A percentile compares a stretch with the other conserved stretches of the same genome.
Evolutionary conservation across 37 sponge, comb jelly and placozoan species (phyloP).

Genomic region (Eunapius fragilis): DNA sequence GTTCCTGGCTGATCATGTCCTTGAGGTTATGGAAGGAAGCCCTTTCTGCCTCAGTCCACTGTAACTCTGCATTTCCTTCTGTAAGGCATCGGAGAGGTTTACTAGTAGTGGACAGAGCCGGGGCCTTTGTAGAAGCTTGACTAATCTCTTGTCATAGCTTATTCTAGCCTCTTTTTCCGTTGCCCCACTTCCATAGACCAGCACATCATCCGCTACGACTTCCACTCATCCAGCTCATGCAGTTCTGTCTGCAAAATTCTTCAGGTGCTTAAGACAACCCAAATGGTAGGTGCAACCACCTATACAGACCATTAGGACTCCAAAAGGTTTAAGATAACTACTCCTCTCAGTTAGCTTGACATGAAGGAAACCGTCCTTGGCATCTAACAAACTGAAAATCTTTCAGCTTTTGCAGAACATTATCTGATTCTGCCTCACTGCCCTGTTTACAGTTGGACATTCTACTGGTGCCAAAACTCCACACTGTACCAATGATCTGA

Average conservation of each 20-base stretch:
- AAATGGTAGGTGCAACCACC: conserved; percentile 23
- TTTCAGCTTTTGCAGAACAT: conserved; percentile 12
- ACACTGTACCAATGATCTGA: too few relatives aligned
- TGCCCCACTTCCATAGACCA: conserved; percentile 26
- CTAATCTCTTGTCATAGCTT: conserved; percentile 1
- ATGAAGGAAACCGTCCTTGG: conserved; percentile 17
- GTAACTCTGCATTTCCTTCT: too few relatives aligned
- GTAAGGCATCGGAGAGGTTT: too few relatives aligned
- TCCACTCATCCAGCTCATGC: conserved; percentile 24
- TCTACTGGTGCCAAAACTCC: too few relatives aligned
- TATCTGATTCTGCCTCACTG: conserved; percentile 39
- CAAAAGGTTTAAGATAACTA: conserved; percentile 25
- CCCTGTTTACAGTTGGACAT: conserved; percentile 51
- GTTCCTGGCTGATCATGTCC: too few relatives aligned
- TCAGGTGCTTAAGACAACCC: conserved; percentile 32
- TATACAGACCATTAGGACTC: conserved; percentile 20
- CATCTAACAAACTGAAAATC: conserved; percentile 22
- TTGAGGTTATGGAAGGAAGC: too few relatives aligned
- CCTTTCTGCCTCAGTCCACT: too few relatives aligned
- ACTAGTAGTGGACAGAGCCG: too few relatives aligned
- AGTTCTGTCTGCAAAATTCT: conserved; percentile 13
- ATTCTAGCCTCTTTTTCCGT: neutral
- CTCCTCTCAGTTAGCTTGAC: conserved; percentile 9
- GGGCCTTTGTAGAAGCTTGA: neutral
- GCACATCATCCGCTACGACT: conserved; percentile 35